Base-by-base conservation (phyloP, 2,888 invertebrate species). In the Drosophila villosipedis region DNA sequence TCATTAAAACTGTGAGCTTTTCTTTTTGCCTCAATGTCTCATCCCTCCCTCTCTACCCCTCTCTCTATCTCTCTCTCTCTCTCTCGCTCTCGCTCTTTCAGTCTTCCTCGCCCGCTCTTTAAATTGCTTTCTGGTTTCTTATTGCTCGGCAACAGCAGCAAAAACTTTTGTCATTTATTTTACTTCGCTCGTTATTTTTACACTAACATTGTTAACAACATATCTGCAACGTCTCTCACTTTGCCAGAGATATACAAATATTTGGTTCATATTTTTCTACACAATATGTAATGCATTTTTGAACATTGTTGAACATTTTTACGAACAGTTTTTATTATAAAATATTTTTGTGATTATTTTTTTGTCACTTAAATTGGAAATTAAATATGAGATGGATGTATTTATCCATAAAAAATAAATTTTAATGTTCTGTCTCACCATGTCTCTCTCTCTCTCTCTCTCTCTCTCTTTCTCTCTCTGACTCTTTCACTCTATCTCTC, bases 1-100 rank as follows among this genome's bases (percentile, higher is more conserved):
- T 89, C 87, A 86, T 89, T 89, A 89, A 83, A 84, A 86, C 71
- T 83, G 84, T 86, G 79, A 80, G 79, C 68, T 81, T 83, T 82
- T 80, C 76, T 68, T 77, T 82, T 73, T 49, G 63, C 64, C 47
- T 35, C 43, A 12, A 25, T 37, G 31, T 25, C 28, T 54, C n/a
- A 19, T 35, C 80, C 72, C 68, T 63, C 66, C 70, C 69, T n/a
- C n/a, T n/a, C n/a, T n/a, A n/a, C n/a, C n/a, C n/a, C n/a, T n/a
- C 7, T 30, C 30, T 7, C 30, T 30, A 16, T n/a, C 5, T 35
- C n/a, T 19, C 7, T 30, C 66, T 41, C 62, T 65, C 16, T 12
- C 47, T 41, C 47, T 33, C 31, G 30, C 31, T 22, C 5, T 25
- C 28, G 16, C 57, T 47, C 30, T 19, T 30, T 30, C 43, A 35